phyloP scores from a whole-genome alignment of 2,113 vertebrate genomes.

The Microtus montanus region DNA sequence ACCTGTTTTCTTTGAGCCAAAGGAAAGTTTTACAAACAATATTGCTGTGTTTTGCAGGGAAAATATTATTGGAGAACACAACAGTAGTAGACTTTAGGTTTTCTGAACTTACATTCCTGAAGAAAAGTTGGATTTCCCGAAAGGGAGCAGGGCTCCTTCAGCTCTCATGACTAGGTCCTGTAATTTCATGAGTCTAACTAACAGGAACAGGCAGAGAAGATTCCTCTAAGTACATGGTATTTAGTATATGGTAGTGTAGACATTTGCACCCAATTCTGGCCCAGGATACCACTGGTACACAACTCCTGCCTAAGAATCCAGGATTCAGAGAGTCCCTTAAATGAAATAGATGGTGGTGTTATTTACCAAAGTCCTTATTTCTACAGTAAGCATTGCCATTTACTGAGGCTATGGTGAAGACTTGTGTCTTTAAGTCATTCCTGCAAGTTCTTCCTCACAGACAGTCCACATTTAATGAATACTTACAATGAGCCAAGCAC shows the following conservation, averaged over 20 bases:
- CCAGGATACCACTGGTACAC: not conserved
- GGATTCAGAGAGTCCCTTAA: not conserved
- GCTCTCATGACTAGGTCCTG: not conserved
- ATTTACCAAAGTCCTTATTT: not conserved
- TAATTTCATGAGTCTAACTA: not conserved
- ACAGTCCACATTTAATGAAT: not conserved
- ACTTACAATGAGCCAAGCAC: not conserved
- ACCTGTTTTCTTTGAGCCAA: not conserved
- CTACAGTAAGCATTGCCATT: not conserved
- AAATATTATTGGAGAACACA: not conserved
- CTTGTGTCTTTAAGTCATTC: not conserved
- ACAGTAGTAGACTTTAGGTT: not conserved
- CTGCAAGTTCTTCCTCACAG: not conserved
- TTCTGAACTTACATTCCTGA: not conserved
- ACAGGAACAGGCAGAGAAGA: not conserved
- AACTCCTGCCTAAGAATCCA: not conserved
- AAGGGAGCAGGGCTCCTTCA: not conserved
- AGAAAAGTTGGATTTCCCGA: slow-evolving; percentile 44
- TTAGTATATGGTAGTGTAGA: not conserved
- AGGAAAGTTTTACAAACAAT: slow-evolving; percentile 2
- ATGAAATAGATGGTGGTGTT: not conserved
- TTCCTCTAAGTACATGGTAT: not conserved
- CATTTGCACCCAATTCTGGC: not conserved
- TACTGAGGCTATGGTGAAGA: not conserved
- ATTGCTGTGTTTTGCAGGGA: not conserved